Base-by-base conservation (phyloP, 1,140 invertebrate genomes). In the Dendroctonus valens region DNA sequence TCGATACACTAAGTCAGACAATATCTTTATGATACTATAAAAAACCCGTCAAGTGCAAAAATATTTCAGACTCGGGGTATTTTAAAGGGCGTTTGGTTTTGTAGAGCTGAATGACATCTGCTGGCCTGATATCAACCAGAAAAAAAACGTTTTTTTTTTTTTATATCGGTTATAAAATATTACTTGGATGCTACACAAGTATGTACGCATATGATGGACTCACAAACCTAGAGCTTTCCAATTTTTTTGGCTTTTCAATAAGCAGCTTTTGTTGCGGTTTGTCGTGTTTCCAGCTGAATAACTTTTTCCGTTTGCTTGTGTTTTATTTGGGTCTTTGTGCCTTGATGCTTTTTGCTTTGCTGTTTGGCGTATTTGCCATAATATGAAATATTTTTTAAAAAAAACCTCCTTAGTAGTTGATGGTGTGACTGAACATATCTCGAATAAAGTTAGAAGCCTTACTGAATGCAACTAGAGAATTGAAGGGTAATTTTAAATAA, bases 11-110 rank as follows among this genome's bases (percentile, higher is more conserved):
- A 51, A 61, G 49, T 49, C 59, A 61, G 59, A 61, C 59, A 61
- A 61, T 51, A 61, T 61, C 59, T 61, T 61, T 61, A 61, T 61
- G 59, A 50, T 12, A 39, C 39, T 14, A 52, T 61, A 61, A 61
- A 61, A 42, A 61, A 61, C 59, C 59, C 48, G 40, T 39, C 48
- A 39, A 51, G 39, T 41, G 49, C 38, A 52, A 39, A 61, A 61
- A 61, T 61, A 61, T 61, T 61, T 61, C 48, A 14, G 39, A 51
- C 59, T 14, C 59, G 12, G 38, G 59, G 48, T 12, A 41, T 46
- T 61, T 61, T 61, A 51, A 51, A 59, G 52, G 41, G 52, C 59
- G 59, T 40, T 51, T 61, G 59, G 48, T 61, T 61, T 50, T 41
- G 14, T 37, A 11, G n/a, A 40, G 7, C n/a, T 51, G 14, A 61